Conservation (phyloP, 2,113 vertebrate genomes). For the Cinclus cinclus region DNA sequence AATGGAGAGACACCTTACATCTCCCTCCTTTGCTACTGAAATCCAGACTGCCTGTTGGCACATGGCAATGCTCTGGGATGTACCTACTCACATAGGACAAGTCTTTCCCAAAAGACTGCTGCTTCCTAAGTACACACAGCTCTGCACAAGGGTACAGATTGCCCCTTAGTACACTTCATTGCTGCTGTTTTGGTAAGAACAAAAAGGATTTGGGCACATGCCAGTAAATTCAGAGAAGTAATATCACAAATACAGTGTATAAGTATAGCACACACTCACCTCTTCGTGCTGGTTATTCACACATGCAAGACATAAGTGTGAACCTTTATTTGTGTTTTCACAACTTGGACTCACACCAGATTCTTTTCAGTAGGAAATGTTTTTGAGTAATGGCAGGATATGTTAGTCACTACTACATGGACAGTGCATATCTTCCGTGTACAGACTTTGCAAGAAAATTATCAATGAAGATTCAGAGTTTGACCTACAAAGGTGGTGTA, state of each 20-base stretch:
- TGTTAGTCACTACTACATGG: not conserved
- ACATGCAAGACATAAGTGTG: not conserved
- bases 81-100: not conserved
- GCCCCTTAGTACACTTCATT: not conserved
- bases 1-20: not conserved
- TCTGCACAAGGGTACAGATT: fast-evolving
- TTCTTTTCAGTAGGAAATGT: not conserved
- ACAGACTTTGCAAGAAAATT: not conserved
- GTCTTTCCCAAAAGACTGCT: not conserved
- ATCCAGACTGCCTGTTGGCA: fast-evolving
- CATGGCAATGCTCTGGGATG: fast-evolving
- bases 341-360: not conserved
- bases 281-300: not conserved
- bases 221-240: not conserved
- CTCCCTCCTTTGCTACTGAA: not conserved
- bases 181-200: not conserved
- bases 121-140: not conserved
- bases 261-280: not conserved
- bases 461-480: not conserved
- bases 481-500: not conserved
- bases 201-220: fast-evolving
- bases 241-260: not conserved
- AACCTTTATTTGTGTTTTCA: not conserved
- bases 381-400: not conserved
- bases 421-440: not conserved